Base-by-base conservation (phyloP, 2,797 vertebrate genomes). In the Falco berigora region DNA sequence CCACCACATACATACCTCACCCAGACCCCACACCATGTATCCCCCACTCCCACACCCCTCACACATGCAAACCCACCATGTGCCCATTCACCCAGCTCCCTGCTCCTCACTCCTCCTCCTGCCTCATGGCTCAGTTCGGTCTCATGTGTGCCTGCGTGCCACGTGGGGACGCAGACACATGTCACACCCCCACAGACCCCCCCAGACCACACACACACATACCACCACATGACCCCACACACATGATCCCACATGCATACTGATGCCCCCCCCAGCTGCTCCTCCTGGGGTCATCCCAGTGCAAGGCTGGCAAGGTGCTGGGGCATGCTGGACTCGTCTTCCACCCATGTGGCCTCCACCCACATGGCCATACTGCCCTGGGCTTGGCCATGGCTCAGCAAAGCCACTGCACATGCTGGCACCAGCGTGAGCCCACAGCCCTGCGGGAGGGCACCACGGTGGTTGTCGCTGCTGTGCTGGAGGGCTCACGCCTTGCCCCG, bases 111-210 rank as follows among this genome's bases (percentile, higher is more conserved):
- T 73, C 38, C 17, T 64, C 18, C 11, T 14, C 25, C 17, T 14
- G 44, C 49, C 63, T 49, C 63, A n/a, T 0, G 1, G 69, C 27
- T 84, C 63, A 40, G 16, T 42, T 68, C 1, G 2, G 53, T 21
- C 8, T 86, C 0, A 0, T 0, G 0, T 32, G 50, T 20, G 8
- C 17, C 76, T 44, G n/a, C 30, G 62, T 1, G 5, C 27, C 17
- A 4, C 8, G 7, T 3, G 10, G 62, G 44, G 34, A 21, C 52
- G 17, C 0, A 1, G 49, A 67, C 3, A 4, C 1, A 1, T 24
- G 49, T 59, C 63, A 34, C 36, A 32, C 6, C 14, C 7, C 18
- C 3, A 0, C 0, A 1, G 66, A 55, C 46, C 34, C 6, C 7
- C n/a, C 36, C 8, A 76, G 72, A 50, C 18, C 23, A 30, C 67